A percentile compares a stretch with the other conserved stretches of the same genome.
Conservation (phyloP, 2,797 vertebrate species). For the Tapirus indicus region DNA sequence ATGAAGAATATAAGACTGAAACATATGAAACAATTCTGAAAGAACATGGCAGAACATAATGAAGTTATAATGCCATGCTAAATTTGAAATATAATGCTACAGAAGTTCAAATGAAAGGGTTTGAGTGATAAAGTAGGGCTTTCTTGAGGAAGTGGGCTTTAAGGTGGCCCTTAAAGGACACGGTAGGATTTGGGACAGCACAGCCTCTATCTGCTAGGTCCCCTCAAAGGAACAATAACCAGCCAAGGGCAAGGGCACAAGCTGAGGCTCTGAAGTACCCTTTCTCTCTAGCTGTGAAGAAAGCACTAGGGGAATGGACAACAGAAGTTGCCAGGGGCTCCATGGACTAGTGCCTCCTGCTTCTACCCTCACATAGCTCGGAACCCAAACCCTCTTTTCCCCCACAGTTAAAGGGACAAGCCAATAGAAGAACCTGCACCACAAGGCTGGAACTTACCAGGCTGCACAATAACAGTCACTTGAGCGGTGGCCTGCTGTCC, state of each 20-base stretch:
- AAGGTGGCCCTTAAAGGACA: background rate
- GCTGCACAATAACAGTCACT: constrained; percentile 98
- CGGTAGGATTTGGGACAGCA: background rate
- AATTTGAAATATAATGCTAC: background rate
- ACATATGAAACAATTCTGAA: background rate
- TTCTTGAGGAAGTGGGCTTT: background rate
- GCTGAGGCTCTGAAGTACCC: background rate
- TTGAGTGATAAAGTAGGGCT: background rate
- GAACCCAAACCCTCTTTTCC: background rate
- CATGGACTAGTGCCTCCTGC: background rate
- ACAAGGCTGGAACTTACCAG: constrained; percentile 90
- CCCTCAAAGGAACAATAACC: background rate
- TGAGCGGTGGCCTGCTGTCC: constrained; percentile 96
- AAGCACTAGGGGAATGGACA: background rate
- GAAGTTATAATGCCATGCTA: background rate
- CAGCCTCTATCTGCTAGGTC: background rate
- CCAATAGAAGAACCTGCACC: background rate
- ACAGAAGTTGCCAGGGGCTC: background rate
- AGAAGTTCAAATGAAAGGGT: background rate
- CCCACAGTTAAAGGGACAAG: background rate
- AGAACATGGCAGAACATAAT: background rate
- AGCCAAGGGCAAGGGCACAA: background rate
- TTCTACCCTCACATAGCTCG: background rate
- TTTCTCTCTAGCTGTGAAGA: background rate
- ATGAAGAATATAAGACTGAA: background rate